A percentile compares a stretch with the other conserved stretches of the same genome.
These are phyloP conservation scores for Sterrhoptilus dennistouni DNA, from an alignment of 2,113 vertebrate genomes.

Conservation along the genomic window DNA sequence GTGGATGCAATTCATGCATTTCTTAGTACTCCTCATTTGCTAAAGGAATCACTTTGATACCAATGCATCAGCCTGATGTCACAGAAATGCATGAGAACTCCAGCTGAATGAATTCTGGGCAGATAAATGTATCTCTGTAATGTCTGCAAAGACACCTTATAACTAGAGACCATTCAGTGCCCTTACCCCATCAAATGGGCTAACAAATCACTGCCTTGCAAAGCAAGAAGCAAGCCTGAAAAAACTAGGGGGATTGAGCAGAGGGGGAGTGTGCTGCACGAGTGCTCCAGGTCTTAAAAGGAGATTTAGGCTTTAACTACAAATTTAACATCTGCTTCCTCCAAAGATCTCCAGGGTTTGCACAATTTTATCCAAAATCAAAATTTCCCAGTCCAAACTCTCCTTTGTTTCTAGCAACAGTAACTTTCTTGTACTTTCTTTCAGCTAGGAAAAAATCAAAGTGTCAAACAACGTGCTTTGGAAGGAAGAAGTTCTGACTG, in stretches of 20 bases:
- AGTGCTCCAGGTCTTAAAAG: not conserved
- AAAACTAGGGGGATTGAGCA: not conserved
- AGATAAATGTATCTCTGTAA: not conserved
- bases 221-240: not conserved
- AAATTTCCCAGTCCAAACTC: not conserved
- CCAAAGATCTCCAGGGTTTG: not conserved
- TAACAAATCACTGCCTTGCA: not conserved
- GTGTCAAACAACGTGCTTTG: not conserved
- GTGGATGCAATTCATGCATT: not conserved
- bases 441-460: not conserved
- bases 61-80: not conserved
- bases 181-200: not conserved
- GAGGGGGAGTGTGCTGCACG: not conserved
- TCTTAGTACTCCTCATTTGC: not conserved
- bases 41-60: not conserved
- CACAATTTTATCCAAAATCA: not conserved
- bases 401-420: not conserved
- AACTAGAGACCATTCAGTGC: not conserved
- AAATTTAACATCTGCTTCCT: not conserved
- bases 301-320: not conserved
- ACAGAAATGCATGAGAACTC: not conserved
- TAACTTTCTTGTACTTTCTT: not conserved
- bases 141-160: not conserved
- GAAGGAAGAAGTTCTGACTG: not conserved
- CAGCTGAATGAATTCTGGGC: not conserved